Evolutionary conservation across 2,113 vertebrate species (phyloP).

Genomic region (Cariama cristata): DNA sequence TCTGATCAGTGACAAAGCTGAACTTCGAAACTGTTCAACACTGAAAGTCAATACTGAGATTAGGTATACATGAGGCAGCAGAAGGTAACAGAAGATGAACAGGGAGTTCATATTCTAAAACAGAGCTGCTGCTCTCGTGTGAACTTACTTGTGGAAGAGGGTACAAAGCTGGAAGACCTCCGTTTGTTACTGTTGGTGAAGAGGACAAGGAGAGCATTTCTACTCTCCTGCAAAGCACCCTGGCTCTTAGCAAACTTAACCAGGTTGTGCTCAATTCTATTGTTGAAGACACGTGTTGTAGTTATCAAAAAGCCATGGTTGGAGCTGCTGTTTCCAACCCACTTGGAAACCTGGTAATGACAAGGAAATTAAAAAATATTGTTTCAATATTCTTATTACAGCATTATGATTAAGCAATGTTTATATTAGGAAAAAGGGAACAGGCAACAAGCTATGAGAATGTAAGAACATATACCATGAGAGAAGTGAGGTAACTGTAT

Average conservation of each 20-base stretch:
- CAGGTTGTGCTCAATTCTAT: slow-evolving; percentile 52
- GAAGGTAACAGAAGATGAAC: neutral
- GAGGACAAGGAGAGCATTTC: slow-evolving; percentile 78
- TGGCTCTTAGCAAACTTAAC: slow-evolving; percentile 8
- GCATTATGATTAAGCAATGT: neutral
- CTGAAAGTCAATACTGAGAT: neutral
- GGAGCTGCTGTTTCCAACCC: slow-evolving; percentile 75
- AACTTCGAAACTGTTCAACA: neutral
- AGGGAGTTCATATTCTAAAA: neutral
- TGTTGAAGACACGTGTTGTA: slow-evolving; percentile 50
- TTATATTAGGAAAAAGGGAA: neutral
- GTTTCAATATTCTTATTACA: neutral
- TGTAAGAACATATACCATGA: neutral
- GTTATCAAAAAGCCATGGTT: slow-evolving; percentile 80
- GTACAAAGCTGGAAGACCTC: neutral
- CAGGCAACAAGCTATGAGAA: neutral
- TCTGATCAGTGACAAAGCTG: neutral
- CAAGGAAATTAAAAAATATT: neutral
- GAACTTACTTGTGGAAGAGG: neutral
- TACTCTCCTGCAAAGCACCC: neutral
- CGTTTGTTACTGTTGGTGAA: slow-evolving; percentile 79
- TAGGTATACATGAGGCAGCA: neutral
- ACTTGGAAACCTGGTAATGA: slow-evolving; percentile 77
- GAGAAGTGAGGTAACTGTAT: neutral
- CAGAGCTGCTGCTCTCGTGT: neutral